A percentile compares a stretch with the other conserved stretches of the same genome.
phyloP scores from a whole-genome alignment of 2,113 vertebrate genomes.

The Cranoglanis bouderius region DNA sequence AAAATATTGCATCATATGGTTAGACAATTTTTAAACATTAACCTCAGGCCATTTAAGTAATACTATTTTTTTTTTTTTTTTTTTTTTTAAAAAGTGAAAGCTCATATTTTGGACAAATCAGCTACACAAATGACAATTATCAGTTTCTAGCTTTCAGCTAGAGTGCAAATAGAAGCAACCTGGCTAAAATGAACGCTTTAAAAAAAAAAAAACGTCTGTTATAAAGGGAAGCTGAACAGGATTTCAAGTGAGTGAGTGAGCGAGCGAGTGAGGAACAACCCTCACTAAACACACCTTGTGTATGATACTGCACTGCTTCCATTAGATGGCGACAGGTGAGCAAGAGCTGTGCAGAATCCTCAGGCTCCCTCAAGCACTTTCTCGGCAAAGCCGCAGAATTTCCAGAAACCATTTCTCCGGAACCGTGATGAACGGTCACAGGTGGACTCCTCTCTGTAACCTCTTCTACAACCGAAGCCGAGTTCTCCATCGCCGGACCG shows the following conservation, averaged over 20 bases:
- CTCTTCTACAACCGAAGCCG: neutral
- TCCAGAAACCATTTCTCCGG: constrained; percentile 43
- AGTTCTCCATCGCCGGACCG: constrained; percentile 42
- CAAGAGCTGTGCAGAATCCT: constrained; percentile 70
- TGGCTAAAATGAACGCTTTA: neutral
- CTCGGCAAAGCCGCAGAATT: constrained; percentile 21
- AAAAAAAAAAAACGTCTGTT: neutral
- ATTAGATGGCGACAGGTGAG: constrained; percentile 76
- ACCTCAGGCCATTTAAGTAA: neutral
- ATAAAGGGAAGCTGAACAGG: neutral
- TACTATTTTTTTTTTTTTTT: no score
- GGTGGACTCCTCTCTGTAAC: neutral
- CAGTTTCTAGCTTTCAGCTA: neutral
- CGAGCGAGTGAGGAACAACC: neutral
- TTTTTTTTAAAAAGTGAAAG: neutral
- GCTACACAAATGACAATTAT: neutral
- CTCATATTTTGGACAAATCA: neutral
- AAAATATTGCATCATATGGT: neutral
- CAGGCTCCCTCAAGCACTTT: constrained; percentile 49
- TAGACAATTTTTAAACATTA: neutral
- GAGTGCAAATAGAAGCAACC: neutral
- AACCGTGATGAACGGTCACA: constrained; percentile 23
- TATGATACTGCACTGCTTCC: constrained; percentile 76
- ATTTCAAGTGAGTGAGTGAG: neutral
- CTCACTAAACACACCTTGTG: constrained; percentile 62